Base-by-base conservation (phyloP, 2,113 vertebrate species). In the Aptenodytes patagonicus region DNA sequence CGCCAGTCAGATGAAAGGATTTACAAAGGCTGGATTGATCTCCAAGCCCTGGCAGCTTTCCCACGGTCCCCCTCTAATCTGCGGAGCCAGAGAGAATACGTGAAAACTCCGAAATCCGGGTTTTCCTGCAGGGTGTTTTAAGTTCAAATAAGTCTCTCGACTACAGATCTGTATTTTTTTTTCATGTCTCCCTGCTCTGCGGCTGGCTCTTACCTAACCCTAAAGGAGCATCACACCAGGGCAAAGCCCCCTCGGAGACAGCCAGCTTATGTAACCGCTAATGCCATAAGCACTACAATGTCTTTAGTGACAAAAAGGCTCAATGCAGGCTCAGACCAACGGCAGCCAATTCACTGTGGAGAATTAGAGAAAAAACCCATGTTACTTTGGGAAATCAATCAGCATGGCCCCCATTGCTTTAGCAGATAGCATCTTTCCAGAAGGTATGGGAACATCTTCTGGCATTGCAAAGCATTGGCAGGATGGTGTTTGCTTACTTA, bases 11-110 rank as follows among this genome's bases (percentile, higher is more conserved):
- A 97, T 96, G 97, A 97, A 96, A 93, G 96, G 97, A 97, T 97
- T 97, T 97, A 96, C 93, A 97, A 97, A 95, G 92, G 85, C 93
- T 75, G 95, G 91, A 96, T 96, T 97, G 96, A 96, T 95, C 92
- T 96, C 93, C 93, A 76, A 70, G 95, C 94, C 95, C 95, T 98
- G 97, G 97, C 97, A 97, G 90, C 94, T 97, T 97, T 98, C 97
- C 97, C 97, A 97, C 93, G 75, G 95, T 96, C 93, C 81, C 73
- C 86, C 71, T 90, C 91, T 96, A 94, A 97, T 96, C 96, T 95
- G 72, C 10, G 5, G 71, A 95, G 94, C 86, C 80, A 73, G 61
- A 89, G 78, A 89, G 61, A 95, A 95, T 46, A 93, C 18, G 16
- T n/a, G 73, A 96, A 97, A 96, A 92, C 71, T 83, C 78, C 19